Evolutionary conservation across 1,140 invertebrate species (phyloP), one percentile per base, ranked within the genome.

Genomic region (Helicoverpa zea): DNA sequence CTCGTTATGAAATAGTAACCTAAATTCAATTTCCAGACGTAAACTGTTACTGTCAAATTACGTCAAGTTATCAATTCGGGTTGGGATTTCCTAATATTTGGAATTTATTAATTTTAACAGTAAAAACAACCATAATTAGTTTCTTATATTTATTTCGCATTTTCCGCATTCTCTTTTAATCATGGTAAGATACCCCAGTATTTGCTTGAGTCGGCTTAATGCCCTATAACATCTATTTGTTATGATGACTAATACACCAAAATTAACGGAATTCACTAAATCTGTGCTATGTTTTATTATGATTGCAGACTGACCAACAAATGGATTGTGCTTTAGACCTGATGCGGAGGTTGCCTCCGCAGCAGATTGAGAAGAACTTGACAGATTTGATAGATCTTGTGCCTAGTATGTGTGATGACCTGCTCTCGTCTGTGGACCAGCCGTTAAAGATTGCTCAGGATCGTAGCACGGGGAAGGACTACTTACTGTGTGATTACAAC

Each of bases 271-370:
- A 80, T 80, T 70, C 49, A 64, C 18, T 75, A 79, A 56, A 30
- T 56, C 14, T 75, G 2, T 70, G 64, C n/a, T 78, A 52, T 68
- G 66, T 86, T 83, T 85, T 82, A 85, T 87, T 16, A 12, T 84
- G 82, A 72, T 96, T 97, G 84, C 92, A 99, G 98, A 98, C 98
- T 90, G 99, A 99, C 91, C 97, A 99, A 95, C 99, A 99, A 95
- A 98, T 99, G 96, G 99, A 99, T 95, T 99, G 98, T 96, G 99
- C 99, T 56, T 95, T 99, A 87, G 99, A 99, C 96, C 96, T 99
- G 88, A 99, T 99, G 99, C 96, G 99, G 87, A 97, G 99, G 87
- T 95, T 99, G 89, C 99, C 99, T 84, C 99, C 99, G 82, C 99
- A 99, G 95, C 98, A 99, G 95, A 99, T 99, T 89, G 99, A 99